Evolutionary conservation across 2,888 invertebrate genomes (phyloP).

Genomic region (Tipula helvola): DNA sequence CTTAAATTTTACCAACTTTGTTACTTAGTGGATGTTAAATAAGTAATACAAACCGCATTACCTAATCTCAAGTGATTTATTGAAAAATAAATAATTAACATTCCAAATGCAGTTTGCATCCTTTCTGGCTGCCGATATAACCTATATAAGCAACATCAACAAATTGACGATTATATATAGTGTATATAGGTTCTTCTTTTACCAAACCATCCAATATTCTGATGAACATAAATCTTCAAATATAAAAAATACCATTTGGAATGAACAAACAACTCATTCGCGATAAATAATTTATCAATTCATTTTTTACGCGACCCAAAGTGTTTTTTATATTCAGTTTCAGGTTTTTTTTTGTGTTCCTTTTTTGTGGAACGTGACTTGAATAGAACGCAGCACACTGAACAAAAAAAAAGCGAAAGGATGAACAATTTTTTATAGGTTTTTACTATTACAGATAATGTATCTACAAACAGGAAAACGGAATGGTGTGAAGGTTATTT

Average conservation of each 20-base stretch:
- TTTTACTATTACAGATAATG: background rate
- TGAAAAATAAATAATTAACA: background rate
- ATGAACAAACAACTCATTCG: background rate
- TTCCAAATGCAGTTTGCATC: background rate
- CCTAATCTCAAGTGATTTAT: background rate
- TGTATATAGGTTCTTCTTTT: background rate
- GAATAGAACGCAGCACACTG: background rate
- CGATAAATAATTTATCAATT: background rate
- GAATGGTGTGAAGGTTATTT: background rate
- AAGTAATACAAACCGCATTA: background rate
- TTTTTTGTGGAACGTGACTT: background rate
- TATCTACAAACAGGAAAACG: background rate
- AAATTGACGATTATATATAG: background rate
- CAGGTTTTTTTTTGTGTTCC: background rate
- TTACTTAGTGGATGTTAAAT: background rate
- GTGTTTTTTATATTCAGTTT: background rate
- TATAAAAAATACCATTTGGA: background rate
- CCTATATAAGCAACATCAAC: background rate
- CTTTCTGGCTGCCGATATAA: background rate
- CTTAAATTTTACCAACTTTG: background rate
- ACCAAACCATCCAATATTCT: background rate
- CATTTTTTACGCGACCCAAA: background rate
- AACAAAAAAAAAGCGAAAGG: background rate
- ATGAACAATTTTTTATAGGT: background rate
- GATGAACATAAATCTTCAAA: background rate